Base-by-base conservation (phyloP, 2,113 vertebrate species). In the Verasper variegatus region DNA sequence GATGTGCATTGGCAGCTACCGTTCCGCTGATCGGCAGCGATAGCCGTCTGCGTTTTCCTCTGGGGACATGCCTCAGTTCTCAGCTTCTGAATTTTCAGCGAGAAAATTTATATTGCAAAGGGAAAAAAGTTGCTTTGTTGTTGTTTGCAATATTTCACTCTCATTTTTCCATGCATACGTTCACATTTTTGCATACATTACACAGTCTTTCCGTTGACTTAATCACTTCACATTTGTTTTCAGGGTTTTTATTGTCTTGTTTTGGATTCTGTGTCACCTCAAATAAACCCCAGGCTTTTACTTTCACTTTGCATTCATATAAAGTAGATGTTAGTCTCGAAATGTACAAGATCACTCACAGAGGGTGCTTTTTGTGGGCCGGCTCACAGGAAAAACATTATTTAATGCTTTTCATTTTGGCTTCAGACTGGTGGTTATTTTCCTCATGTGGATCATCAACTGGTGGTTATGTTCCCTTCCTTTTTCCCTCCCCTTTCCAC, bases 31-130 rank as follows among this genome's bases (percentile, higher is more conserved):
- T 88, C 56, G 58, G 59, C 52, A 0, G 67, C 9, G 74, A 76
- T 63, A 74, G 20, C 4, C 20, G 54, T 61, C 27, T 64, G 61
- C 15, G 54, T 75, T 60, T 24, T 58, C 67, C 74, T 83, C 80
- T 17, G 13, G 9, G 47, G 78, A 80, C 75, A 27, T 17, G 82
- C 67, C 61, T 84, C 76, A 74, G 27, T 84, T 86, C 81, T 81
- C 58, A 35, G 31, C 68, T 64, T 72, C 74, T 31, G 79, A 81
- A 68, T 47, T 37, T 52, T 55, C 27, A 3, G 49, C 1, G 7
- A 49, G 47, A 54, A 70, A 26, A 74, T 59, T 54, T 77, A 59
- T 31, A 65, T 55, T 64, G 40, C 26, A 47, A 64, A 55, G 23
- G 9, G 9, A 27, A 62, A 31, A 61, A 55, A 2, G 35, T 18